Percentiles rank a stretch among this genome's conserved stretches.
These are phyloP conservation scores for Heloderma charlesbogerti DNA, from an alignment of 2,113 vertebrate genomes.

Conservation along the genomic window DNA sequence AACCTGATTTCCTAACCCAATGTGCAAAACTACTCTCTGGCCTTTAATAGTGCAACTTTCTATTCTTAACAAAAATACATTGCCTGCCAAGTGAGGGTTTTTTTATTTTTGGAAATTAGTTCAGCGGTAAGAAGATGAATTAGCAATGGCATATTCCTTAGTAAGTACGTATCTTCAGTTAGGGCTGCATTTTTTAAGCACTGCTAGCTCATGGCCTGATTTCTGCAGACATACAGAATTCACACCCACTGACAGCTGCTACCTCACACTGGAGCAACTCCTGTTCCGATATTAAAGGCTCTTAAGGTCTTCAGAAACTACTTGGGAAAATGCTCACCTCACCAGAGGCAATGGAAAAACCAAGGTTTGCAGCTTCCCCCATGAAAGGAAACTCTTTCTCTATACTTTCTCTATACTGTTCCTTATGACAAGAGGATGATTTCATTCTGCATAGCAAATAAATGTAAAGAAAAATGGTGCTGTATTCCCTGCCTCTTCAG, in stretches of 20 bases:
- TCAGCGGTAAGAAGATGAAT: constrained; percentile 37
- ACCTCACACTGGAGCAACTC: neutral
- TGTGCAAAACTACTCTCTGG: constrained; percentile 49
- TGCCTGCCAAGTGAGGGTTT: constrained; percentile 33
- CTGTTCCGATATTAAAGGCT: neutral
- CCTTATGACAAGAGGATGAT: neutral
- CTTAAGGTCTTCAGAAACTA: neutral
- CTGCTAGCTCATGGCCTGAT: accelerated
- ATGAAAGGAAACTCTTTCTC: neutral
- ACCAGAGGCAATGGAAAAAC: neutral
- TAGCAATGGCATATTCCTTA: constrained; percentile 38
- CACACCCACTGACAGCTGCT: neutral
- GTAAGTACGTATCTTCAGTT: constrained; percentile 47
- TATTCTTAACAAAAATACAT: constrained; percentile 55
- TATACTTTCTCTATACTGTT: neutral
- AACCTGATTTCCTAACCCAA: constrained; percentile 33
- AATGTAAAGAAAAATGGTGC: neutral
- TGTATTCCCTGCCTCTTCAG: neutral
- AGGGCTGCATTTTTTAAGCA: constrained; percentile 46
- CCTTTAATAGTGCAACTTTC: constrained; percentile 51
- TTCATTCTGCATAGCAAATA: neutral
- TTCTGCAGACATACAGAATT: neutral
- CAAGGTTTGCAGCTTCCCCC: neutral
- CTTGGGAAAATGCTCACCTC: neutral
- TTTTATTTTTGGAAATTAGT: constrained; percentile 62